These are phyloP conservation scores for Calyptommatus sinebrachiatus DNA, from an alignment of 2,113 vertebrate species.

Conservation along the genomic window DNA sequence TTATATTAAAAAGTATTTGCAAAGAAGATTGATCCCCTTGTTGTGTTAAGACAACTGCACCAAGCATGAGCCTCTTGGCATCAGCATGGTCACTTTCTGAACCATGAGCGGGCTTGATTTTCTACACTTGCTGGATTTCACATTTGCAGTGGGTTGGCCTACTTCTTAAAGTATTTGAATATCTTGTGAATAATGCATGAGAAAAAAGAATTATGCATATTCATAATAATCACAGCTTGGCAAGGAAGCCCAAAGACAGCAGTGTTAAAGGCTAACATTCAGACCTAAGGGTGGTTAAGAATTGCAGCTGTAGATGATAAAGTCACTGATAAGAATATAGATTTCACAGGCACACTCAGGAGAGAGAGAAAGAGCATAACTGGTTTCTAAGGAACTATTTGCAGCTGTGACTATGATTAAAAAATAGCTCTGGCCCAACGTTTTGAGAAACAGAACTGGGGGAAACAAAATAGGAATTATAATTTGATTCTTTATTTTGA, in stretches of 20 bases:
- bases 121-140: conserved; percentile 6
- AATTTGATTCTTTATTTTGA: background rate
- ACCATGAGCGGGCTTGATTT: background rate
- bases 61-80: too few species aligned
- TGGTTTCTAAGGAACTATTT: conserved; percentile 34
- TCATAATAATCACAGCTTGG: conserved; percentile 48
- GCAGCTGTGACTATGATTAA: background rate
- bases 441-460: conserved; percentile 15
- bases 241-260: conserved; percentile 18
- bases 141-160: conserved; percentile 24
- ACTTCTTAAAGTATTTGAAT: conserved; percentile 36
- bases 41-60: too few species aligned
- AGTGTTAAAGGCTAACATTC: conserved; percentile 27
- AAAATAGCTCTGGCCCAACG: conserved; percentile 19
- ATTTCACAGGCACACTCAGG: background rate
- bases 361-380: background rate
- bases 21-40: too few species aligned
- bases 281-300: background rate
- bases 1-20: too few species aligned
- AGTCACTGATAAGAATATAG: background rate
- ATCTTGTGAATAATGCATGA: conserved; percentile 63
- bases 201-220: conserved; percentile 35
- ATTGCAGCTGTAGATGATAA: background rate
- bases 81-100: background rate
- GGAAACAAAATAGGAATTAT: background rate